Base-by-base conservation (phyloP, 2,113 vertebrate genomes). In the Pardalotus punctatus region DNA sequence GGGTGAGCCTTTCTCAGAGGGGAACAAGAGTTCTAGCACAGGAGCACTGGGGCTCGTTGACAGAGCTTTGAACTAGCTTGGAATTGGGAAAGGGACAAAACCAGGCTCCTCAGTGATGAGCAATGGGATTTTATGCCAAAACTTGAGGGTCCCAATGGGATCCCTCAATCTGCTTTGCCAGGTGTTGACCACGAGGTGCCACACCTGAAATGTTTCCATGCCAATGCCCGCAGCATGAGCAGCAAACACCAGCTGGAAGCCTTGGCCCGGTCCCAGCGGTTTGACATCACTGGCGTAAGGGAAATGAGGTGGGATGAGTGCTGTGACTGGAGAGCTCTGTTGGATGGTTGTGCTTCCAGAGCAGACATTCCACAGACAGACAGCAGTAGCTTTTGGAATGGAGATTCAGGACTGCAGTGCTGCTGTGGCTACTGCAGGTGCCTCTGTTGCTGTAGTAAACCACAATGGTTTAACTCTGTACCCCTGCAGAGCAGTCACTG, bases 391-490 rank as follows among this genome's bases (percentile, higher is more conserved):
- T 70, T 18, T 48, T 73, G 5, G 2, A 35, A 12, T 20, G 21
- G 38, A 35, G 42, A 29, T 79, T 10, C 11, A 20, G 43, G 35
- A 15, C 17, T n/a, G 27, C 64, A 54, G 61, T 23, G 38, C 24
- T n/a, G 3, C 17, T 86, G 77, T 6, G 45, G 51, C 29, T 71
- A 0, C 61, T 62, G 5, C 9, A 40, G 29, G 16, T 28, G 51
- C 38, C 35, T 69, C 0, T 13, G 4, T 11, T 61, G 45, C 31
- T 65, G 9, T 0, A 29, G 62, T 3, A 18, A 51, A 40, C 29
- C 9, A 0, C 5, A 7, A 7, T 1, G 7, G 25, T 42, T 20
- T 54, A 22, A 16, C 25, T 45, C 45, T 6, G 18, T 33, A 35
- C 8, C 69, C 73, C 22, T 71, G 48, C 23, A 21, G 65, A 58